Evolutionary conservation across 2,797 vertebrate species (phyloP), one percentile per base, ranked within the genome.

Genomic region (Micrastur ruficollis): DNA sequence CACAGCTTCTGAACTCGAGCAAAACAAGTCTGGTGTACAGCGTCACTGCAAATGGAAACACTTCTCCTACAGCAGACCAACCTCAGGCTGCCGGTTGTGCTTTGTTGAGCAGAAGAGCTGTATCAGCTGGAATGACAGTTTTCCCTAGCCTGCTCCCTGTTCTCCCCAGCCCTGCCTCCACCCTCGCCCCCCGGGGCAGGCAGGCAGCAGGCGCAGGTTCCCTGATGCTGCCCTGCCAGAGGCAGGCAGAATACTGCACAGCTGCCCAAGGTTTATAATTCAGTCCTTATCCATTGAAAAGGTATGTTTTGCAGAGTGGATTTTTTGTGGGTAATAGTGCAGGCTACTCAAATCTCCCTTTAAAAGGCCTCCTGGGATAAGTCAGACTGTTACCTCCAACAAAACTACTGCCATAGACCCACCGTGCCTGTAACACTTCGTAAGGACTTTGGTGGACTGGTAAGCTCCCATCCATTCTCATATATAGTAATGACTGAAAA

Each of bases 111-210:
- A 87, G 42, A 82, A 72, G 42, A 81, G 46, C 66, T 75, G 34
- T 38, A 47, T 62, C 73, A 75, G 68, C 62, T 92, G 38, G 50
- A 65, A 67, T 7, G 27, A 0, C 1, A 9, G 9, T 15, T 79
- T 62, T 89, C 76, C 81, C 63, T 3, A 22, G 27, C 44, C 58
- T 59, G 34, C 61, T 74, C 36, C 49, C 53, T 14, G 22, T n/a
- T n/a, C 12, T 76, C 25, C 32, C 58, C 68, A 73, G n/a, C 40
- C 47, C 12, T 44, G 32, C 4, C 40, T 29, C 13, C 13, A 2
- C 0, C 1, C 25, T 66, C 5, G 2, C 14, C 47, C 38, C 20
- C 14, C 9, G 29, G 32, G 32, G 15, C 36, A 11, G 47, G 61
- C 6, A 47, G 46, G 46, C 46, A 46, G 46, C 46, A 46, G 46